Evolutionary conservation across 92 coral and sea anemone genomes (phyloP), one percentile per base, ranked within the genome.

Genomic region (Actinostola sp.): DNA sequence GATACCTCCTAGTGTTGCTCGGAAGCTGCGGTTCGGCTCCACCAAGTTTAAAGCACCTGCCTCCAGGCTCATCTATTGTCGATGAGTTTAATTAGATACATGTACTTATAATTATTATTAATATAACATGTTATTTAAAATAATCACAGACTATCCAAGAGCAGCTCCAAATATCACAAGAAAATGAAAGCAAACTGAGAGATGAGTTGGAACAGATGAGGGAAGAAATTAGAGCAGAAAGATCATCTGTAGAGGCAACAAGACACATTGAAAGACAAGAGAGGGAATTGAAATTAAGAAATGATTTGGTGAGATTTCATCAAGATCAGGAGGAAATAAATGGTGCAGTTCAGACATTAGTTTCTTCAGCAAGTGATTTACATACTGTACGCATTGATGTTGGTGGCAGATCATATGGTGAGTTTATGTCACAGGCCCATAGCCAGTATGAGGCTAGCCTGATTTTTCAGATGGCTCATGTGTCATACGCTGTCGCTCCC

Each of bases 221-320:
- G 50, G 92, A 88, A 70, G 99, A 95, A 48, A 83, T 95, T 19
- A 86, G 51, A 77, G 86, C 97, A 0, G 99, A 95, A 62, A 80
- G 82, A 41, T 92, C 90, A 23, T 83, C 92, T 3, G 96, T 85
- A n/a, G 88, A 89, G 46, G 95, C 99, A 31, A 85, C 89, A 8
- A 78, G 99, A 64, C 73, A 85, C 29, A 77, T 95, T 28, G 97
- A 91, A 72, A 95, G 73, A 61, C 79, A 86, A 46, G 90, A 89
- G 48, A 87, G 92, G 49, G 96, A 91, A 45, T 33, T 41, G 0
- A 77, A 61, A 25, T 43, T 95, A 20, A 74, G 81, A 14, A 77
- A 71, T 44, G 89, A 92, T 44, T 67, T 89, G 88, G 49, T 80
- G 17, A 61, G 60, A 15, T 89, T 92, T 54, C 71, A 63, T 24